Conservation (phyloP, 2,113 vertebrate species). For the Loxodonta africana region DNA sequence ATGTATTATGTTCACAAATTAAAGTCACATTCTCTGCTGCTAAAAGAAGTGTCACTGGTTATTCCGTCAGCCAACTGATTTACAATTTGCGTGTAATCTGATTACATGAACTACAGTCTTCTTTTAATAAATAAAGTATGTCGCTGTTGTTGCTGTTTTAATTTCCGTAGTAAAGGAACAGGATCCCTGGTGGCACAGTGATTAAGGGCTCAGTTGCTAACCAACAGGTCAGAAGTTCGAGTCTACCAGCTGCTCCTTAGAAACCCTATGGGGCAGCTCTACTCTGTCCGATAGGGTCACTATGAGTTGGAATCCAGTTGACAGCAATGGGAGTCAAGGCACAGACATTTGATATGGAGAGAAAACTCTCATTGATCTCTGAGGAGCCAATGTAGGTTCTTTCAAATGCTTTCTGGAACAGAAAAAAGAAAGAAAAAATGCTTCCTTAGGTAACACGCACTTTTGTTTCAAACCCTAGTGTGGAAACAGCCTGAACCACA, state of each 20-base stretch:
- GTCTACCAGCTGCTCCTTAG: no score
- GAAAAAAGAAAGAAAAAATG: not conserved
- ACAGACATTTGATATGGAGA: not conserved
- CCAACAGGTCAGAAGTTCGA: no score
- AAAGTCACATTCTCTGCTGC: not conserved
- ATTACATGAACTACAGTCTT: not conserved
- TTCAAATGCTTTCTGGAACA: constrained; percentile 46
- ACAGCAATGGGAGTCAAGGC: not conserved
- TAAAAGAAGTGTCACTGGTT: not conserved
- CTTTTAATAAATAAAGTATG: not conserved
- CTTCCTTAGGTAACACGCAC: not conserved
- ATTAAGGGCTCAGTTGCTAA: no score
- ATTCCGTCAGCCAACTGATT: not conserved
- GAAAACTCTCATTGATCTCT: not conserved
- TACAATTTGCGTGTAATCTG: not conserved
- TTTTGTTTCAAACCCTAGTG: not conserved
- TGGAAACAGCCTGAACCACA: constrained; percentile 12
- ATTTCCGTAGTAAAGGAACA: not conserved
- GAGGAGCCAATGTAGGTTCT: not conserved
- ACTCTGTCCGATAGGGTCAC: no score
- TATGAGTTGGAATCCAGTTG: no score
- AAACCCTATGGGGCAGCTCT: no score
- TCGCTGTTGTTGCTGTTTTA: not conserved
- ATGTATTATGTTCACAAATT: not conserved
- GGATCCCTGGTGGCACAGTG: no score